Percentiles rank a stretch among this genome's conserved stretches.
Conservation (phyloP, 2,797 vertebrate genomes). For the Arrhamphus sclerolepis region DNA sequence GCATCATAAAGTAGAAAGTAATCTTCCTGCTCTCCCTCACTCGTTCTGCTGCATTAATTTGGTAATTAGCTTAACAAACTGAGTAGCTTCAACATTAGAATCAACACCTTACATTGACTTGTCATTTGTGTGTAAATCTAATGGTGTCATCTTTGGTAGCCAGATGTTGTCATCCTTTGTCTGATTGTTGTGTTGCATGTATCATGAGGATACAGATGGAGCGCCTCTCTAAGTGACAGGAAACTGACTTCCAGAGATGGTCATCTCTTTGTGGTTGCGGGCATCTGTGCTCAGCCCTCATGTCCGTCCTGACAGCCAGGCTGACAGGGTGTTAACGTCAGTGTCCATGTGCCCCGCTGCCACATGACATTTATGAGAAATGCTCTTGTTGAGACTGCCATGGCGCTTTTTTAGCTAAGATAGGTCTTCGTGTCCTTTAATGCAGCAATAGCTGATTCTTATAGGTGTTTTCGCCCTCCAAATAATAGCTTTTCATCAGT, state of each 20-base stretch:
- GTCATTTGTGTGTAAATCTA: too few relatives aligned
- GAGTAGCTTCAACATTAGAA: too few relatives aligned
- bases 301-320: constrained; percentile 21
- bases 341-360: constrained; percentile 52
- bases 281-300: constrained; percentile 16
- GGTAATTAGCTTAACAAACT: too few relatives aligned
- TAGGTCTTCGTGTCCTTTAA: not conserved
- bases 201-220: constrained; percentile 10
- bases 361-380: constrained; percentile 37
- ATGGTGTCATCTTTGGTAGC: too few relatives aligned
- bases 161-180: constrained; percentile 16
- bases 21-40: too few relatives aligned
- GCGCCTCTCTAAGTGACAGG: constrained; percentile 35
- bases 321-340: constrained; percentile 65
- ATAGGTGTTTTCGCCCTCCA: too few relatives aligned
- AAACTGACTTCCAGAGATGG: constrained; percentile 47
- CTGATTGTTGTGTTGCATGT: constrained; percentile 8
- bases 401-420: not conserved
- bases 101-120: too few relatives aligned
- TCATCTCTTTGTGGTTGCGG: constrained; percentile 17
- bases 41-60: too few relatives aligned
- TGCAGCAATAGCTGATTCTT: too few relatives aligned
- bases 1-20: too few relatives aligned
- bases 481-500: too few relatives aligned
- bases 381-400: constrained; percentile 43